A percentile compares a stretch with the other conserved stretches of the same genome.
Conservation (phyloP, 2,113 vertebrate species). For the Australoheros scitulus region DNA sequence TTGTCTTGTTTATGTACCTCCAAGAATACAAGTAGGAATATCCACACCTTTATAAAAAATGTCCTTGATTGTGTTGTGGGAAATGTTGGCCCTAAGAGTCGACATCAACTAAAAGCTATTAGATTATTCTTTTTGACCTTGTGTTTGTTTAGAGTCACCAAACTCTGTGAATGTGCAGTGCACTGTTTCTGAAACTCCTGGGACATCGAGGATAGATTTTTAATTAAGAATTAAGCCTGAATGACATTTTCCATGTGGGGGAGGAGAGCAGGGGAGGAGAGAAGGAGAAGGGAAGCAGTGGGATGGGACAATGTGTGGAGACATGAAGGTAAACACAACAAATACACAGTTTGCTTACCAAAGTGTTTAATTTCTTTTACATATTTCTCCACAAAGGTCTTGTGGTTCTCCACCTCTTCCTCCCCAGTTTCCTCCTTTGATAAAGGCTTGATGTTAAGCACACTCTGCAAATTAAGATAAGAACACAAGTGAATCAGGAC, state of each 20-base stretch:
- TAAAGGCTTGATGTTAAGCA: conserved; percentile 83
- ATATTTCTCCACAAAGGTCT: conserved; percentile 86
- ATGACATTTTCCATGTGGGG: not conserved
- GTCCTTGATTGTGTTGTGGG: not conserved
- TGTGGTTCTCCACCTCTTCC: conserved; percentile 85
- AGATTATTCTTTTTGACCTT: not conserved
- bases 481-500: not conserved
- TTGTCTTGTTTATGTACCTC: not conserved
- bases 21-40: not conserved
- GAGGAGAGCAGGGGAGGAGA: not conserved
- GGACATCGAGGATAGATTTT: not conserved
- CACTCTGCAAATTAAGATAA: conserved; percentile 77
- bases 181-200: not conserved
- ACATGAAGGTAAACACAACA: not conserved
- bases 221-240: not conserved
- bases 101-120: not conserved
- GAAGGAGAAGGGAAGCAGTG: not conserved
- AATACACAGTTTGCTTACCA: conserved; percentile 71
- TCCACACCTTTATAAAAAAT: not conserved
- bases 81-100: not conserved
- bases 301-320: not conserved
- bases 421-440: conserved; percentile 79
- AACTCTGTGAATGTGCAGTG: not conserved
- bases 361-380: conserved; percentile 89
- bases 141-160: too few species aligned